Conservation (phyloP, 2,888 invertebrate species). For the Callosobruchus maculatus region DNA sequence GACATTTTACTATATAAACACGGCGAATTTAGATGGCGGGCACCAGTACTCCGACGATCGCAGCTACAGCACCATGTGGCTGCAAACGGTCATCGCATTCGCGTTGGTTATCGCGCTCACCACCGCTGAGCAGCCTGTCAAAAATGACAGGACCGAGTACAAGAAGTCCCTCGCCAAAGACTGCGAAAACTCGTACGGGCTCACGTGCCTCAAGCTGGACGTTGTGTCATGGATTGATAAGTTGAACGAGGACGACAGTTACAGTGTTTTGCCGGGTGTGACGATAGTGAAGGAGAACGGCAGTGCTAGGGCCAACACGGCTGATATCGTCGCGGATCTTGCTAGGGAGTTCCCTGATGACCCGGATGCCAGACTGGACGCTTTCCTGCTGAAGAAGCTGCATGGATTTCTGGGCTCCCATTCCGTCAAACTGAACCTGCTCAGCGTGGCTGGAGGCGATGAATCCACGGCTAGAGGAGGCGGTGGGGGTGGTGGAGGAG, state of each 20-base stretch:
- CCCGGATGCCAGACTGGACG: conserved; percentile 69
- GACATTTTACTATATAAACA: not conserved
- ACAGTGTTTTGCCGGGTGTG: conserved; percentile 66
- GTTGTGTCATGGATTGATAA: conserved; percentile 70
- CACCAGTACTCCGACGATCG: not conserved
- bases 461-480: conserved; percentile 38
- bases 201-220: conserved; percentile 72
- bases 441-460: conserved; percentile 30
- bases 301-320: conserved; percentile 50
- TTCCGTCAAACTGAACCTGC: conserved; percentile 63
- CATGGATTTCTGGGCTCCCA: conserved; percentile 67
- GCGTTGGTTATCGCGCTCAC: not conserved
- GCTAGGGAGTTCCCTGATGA: conserved; percentile 70
- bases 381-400: conserved; percentile 65
- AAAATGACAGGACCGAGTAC: conserved; percentile 20
- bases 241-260: conserved; percentile 62
- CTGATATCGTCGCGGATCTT: conserved; percentile 67
- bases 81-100: not conserved
- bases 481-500: conserved; percentile 41
- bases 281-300: conserved; percentile 62
- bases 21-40: not conserved
- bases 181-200: conserved; percentile 58
- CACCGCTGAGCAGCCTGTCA: conserved; percentile 2
- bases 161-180: conserved; percentile 41
- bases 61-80: not conserved